Conservation (phyloP, 2,797 vertebrate species). For the Poecilia gillii region DNA sequence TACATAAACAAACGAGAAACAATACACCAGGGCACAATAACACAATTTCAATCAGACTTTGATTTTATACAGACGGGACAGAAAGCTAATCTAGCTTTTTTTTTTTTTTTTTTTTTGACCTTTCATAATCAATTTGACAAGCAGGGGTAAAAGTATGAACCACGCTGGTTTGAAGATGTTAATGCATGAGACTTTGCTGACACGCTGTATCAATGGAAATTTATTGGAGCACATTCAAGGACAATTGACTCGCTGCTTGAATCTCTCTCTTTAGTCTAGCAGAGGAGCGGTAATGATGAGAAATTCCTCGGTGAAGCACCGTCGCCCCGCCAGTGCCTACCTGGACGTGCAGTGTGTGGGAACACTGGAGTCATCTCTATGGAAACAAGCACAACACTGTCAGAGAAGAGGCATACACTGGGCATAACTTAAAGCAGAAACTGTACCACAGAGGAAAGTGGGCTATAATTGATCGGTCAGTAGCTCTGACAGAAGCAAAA, state of each 20-base stretch:
- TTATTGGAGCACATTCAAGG: slow-evolving; percentile 59
- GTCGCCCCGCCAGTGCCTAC: slow-evolving; percentile 73
- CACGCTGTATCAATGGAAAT: slow-evolving; percentile 51
- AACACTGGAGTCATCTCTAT: slow-evolving; percentile 80
- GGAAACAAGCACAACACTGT: slow-evolving; percentile 81
- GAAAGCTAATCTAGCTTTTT: not conserved
- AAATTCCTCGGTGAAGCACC: slow-evolving; percentile 66
- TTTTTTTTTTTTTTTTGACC: not conserved
- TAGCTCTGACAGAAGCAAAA: slow-evolving; percentile 3
- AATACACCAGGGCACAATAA: slow-evolving; percentile 2
- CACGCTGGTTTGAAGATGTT: slow-evolving; percentile 32
- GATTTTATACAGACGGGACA: not conserved
- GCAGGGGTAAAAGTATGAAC: slow-evolving; percentile 13
- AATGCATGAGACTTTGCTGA: slow-evolving; percentile 29
- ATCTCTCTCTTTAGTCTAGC: slow-evolving; percentile 53
- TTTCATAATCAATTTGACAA: slow-evolving; percentile 31
- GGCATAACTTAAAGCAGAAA: slow-evolving; percentile 56
- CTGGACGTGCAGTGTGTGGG: slow-evolving; percentile 75
- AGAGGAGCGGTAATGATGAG: slow-evolving; percentile 65
- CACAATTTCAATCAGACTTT: slow-evolving; percentile 14
- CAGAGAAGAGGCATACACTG: slow-evolving; percentile 48
- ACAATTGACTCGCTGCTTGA: slow-evolving; percentile 55
- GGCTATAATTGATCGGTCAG: slow-evolving; percentile 54
- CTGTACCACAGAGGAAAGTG: slow-evolving; percentile 25
- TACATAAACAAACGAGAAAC: slow-evolving; percentile 1